These are phyloP conservation scores for Urocyon cinereoargenteus DNA, from an alignment of 2,797 vertebrate genomes.

Conservation along the genomic window DNA sequence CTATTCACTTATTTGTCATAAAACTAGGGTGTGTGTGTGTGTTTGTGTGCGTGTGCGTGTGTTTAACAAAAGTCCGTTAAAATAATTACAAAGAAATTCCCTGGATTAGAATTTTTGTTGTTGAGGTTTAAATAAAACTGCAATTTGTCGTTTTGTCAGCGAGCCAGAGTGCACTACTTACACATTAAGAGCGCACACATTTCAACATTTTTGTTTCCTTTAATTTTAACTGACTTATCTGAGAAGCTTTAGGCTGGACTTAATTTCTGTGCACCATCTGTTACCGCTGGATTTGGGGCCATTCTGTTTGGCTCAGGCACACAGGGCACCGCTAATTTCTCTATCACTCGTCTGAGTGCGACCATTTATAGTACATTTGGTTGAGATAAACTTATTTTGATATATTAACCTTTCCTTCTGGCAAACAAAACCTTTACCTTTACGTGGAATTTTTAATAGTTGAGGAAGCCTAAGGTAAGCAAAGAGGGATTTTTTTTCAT, in stretches of 20 bases:
- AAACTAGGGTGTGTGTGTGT: conserved; percentile 45
- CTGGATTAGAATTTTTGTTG: conserved; percentile 67
- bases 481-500: not conserved
- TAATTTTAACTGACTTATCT: conserved; percentile 80
- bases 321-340: conserved; percentile 23
- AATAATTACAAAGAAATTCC: conserved; percentile 70
- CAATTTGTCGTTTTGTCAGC: conserved; percentile 65
- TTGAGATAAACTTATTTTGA: conserved; percentile 58
- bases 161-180: not conserved
- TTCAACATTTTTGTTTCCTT: conserved; percentile 77
- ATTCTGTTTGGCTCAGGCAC: conserved; percentile 44
- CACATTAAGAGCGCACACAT: conserved; percentile 65
- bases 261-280: conserved; percentile 74
- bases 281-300: conserved; percentile 39
- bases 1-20: conserved; percentile 71
- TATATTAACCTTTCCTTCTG: conserved; percentile 38
- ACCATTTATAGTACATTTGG: conserved; percentile 59
- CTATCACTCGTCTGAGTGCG: not conserved
- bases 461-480: not conserved
- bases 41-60: not conserved
- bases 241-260: conserved; percentile 49
- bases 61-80: conserved; percentile 70
- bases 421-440: conserved; percentile 27
- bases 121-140: conserved; percentile 62
- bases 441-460: conserved; percentile 13